Conservation (phyloP, 2,797 vertebrate genomes). For the Steatocranus sp. region DNA sequence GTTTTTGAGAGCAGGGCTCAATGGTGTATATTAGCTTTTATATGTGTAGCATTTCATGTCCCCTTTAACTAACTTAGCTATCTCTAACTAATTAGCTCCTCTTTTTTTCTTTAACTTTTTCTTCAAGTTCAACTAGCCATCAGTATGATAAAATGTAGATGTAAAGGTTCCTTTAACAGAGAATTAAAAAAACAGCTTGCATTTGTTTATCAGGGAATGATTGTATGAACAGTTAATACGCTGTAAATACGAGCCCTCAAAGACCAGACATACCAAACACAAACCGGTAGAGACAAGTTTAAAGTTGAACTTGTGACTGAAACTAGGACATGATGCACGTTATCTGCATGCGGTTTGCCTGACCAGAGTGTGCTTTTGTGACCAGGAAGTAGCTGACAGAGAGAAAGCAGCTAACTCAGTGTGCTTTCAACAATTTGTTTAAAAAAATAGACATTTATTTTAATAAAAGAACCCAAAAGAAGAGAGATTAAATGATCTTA, state of each 20-base stretch:
- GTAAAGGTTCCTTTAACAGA: background rate
- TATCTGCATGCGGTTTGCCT: background rate
- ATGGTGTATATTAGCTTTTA: background rate
- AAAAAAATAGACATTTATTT: background rate
- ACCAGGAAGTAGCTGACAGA: background rate
- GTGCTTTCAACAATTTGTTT: background rate
- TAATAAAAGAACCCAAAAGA: background rate
- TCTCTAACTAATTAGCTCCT: background rate
- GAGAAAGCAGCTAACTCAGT: background rate
- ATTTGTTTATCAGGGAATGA: background rate
- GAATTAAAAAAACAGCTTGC: background rate
- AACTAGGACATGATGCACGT: background rate
- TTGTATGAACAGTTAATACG: background rate
- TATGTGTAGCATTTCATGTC: background rate
- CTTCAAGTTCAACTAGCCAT: background rate
- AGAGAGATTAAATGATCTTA: background rate
- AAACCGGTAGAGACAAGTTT: background rate
- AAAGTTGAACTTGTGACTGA: background rate
- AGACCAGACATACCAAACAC: background rate
- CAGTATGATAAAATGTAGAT: background rate
- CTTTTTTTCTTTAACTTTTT: background rate
- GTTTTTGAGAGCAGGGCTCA: background rate
- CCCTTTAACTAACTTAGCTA: background rate
- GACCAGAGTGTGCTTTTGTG: background rate
- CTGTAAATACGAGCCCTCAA: background rate